phyloP scores from a whole-genome alignment of 2,888 invertebrate genomes.

The Catocala sponsa region DNA sequence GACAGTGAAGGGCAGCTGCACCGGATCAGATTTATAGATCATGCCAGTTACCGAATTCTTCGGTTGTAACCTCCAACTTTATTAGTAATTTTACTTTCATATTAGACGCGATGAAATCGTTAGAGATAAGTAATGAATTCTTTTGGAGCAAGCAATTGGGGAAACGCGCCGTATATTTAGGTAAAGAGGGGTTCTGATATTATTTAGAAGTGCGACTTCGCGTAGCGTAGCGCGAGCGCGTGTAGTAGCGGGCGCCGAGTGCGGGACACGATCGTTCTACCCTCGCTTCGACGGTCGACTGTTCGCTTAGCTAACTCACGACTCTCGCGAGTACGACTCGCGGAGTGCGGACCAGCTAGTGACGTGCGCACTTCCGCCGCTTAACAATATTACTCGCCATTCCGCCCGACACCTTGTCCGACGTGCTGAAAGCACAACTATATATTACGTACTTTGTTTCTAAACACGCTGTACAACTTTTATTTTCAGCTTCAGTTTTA shows the following conservation, averaged over 20 bases:
- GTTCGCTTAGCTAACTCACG: conserved; percentile 25
- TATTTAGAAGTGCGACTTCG: conserved; percentile 13
- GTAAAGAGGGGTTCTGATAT: conserved; percentile 3
- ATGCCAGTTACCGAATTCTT: conserved; percentile 53
- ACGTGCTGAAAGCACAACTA: conserved; percentile 2
- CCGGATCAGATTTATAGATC: conserved; percentile 55
- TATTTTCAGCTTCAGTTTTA: too few species aligned
- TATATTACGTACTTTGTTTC: conserved; percentile 6
- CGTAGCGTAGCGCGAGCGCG: conserved; percentile 23
- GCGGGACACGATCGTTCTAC: conserved; percentile 34
- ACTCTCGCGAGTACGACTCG: background rate
- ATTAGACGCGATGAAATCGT: conserved; percentile 32
- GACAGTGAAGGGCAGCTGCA: conserved; percentile 44
- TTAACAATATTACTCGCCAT: conserved; percentile 31
- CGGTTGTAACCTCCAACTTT: conserved; percentile 55
- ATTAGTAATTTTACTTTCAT: conserved; percentile 51
- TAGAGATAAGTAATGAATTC: background rate
- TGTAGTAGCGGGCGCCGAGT: conserved; percentile 6
- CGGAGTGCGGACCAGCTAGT: conserved; percentile 37
- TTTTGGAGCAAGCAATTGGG: background rate
- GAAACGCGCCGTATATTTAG: background rate
- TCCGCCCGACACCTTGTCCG: conserved; percentile 19
- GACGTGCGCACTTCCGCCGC: conserved; percentile 56
- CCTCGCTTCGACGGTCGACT: conserved; percentile 47
- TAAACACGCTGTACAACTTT: background rate